Conservation (phyloP, 1,140 invertebrate species). For the Drosophila nasuta region DNA sequence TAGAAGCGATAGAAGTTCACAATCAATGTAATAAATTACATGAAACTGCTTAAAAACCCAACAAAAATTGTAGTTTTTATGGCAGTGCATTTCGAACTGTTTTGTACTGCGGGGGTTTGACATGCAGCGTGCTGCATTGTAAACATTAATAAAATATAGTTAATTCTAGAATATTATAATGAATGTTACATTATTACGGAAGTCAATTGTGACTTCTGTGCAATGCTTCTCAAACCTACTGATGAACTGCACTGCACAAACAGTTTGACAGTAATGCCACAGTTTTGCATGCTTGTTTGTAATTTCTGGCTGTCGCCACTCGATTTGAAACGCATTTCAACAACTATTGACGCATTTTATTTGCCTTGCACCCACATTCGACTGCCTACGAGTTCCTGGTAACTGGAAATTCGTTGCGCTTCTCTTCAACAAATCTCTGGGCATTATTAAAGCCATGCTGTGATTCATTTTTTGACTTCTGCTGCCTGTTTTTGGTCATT, state of each 20-base stretch:
- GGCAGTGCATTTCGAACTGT: slow-evolving; percentile 33
- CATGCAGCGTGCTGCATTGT: neutral
- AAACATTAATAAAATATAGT: too few species aligned
- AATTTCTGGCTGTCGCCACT: slow-evolving; percentile 17
- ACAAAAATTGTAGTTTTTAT: neutral
- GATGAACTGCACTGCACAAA: too few species aligned
- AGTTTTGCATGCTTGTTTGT: slow-evolving; percentile 5
- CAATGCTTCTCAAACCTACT: neutral
- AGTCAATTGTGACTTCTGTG: neutral
- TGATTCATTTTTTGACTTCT: slow-evolving; percentile 30
- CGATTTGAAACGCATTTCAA: slow-evolving; percentile 17
- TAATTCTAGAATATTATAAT: too few species aligned
- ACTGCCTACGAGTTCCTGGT: slow-evolving; percentile 33
- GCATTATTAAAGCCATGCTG: slow-evolving; percentile 17
- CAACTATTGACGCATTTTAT: slow-evolving; percentile 60
- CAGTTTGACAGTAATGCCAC: neutral
- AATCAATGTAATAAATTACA: slow-evolving; percentile 78
- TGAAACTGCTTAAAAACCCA: slow-evolving; percentile 68
- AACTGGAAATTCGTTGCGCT: slow-evolving; percentile 1
- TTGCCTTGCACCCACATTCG: slow-evolving; percentile 17
- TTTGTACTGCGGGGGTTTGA: neutral
- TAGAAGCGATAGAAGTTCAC: slow-evolving; percentile 73
- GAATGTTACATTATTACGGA: too few species aligned
- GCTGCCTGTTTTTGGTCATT: slow-evolving; percentile 12
- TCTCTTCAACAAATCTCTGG: slow-evolving; percentile 14